phyloP scores from a whole-genome alignment of 1,140 invertebrate species.

The Dendroctonus ponderosae region DNA sequence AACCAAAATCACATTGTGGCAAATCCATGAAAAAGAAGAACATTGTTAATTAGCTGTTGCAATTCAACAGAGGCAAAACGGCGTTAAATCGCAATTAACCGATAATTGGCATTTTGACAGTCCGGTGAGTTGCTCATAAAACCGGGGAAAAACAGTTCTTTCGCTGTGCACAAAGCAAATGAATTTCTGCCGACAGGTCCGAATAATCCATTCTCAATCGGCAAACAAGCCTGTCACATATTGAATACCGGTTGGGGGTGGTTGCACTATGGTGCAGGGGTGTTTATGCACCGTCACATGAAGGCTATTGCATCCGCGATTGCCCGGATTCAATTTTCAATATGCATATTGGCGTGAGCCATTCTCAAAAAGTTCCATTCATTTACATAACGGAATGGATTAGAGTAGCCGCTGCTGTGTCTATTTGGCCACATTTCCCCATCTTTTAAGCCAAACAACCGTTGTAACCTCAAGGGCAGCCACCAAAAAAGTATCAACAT shows the following conservation, averaged over 20 bases:
- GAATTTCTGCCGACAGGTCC: slow-evolving; percentile 45
- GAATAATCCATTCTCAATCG: slow-evolving; percentile 47
- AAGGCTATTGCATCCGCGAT: slow-evolving; percentile 43
- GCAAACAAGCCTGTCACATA: slow-evolving; percentile 48
- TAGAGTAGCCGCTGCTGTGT: no score
- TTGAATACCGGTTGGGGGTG: slow-evolving; percentile 37
- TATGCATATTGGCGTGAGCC: slow-evolving; percentile 42
- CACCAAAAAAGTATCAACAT: no score
- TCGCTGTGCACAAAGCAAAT: slow-evolving; percentile 37
- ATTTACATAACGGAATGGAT: no score
- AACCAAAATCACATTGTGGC: slow-evolving; percentile 15
- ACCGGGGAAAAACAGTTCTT: slow-evolving; percentile 39
- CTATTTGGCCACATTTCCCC: no score
- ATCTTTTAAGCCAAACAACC: no score
- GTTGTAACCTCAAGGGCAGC: no score
- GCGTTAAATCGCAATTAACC: slow-evolving; percentile 38
- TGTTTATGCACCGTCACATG: slow-evolving; percentile 46
- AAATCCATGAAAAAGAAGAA: slow-evolving; percentile 27
- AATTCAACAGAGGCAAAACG: slow-evolving; percentile 20
- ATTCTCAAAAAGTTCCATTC: no score
- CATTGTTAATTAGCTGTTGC: slow-evolving; percentile 28
- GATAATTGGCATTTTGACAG: slow-evolving; percentile 42
- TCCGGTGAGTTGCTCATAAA: slow-evolving; percentile 39
- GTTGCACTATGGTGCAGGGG: slow-evolving; percentile 32
- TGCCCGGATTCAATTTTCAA: slow-evolving; percentile 49